phyloP scores from a whole-genome alignment of 2,797 vertebrate genomes.

The Myotis myotis region DNA sequence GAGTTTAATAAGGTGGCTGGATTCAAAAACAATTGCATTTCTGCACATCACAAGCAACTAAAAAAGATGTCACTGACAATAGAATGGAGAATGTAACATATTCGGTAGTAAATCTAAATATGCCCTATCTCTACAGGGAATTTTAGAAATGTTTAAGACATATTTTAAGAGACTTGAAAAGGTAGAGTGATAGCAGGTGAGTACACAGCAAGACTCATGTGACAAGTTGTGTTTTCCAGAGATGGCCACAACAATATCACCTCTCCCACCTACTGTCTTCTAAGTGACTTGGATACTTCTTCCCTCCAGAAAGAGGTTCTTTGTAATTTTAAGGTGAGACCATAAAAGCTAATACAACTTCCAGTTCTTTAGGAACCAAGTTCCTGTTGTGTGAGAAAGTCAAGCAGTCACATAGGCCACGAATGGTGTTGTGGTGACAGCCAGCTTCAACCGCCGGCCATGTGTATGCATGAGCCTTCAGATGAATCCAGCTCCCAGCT shows the following conservation, averaged over 20 bases:
- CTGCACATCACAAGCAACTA: background rate
- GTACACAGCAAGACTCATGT: background rate
- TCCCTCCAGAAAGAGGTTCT: background rate
- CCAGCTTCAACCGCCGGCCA: background rate
- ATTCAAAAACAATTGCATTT: background rate
- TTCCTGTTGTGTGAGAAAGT: background rate
- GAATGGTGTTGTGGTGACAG: background rate
- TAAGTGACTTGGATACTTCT: background rate
- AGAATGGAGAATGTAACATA: background rate
- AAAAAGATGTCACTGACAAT: background rate
- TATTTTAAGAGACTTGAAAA: background rate
- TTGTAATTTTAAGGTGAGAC: background rate
- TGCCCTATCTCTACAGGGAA: background rate
- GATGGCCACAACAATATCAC: background rate
- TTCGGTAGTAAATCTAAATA: background rate
- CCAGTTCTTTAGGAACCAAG: background rate
- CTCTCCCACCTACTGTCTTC: background rate
- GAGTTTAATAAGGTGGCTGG: background rate
- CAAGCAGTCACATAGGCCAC: background rate
- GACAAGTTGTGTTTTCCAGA: background rate
- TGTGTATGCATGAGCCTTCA: background rate
- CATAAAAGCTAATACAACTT: background rate
- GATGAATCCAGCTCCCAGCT: background rate
- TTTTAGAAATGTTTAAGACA: background rate
- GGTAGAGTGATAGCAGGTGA: background rate